These are phyloP conservation scores for Zophobas morio DNA, from an alignment of 1,140 invertebrate species.

Conservation along the genomic window DNA sequence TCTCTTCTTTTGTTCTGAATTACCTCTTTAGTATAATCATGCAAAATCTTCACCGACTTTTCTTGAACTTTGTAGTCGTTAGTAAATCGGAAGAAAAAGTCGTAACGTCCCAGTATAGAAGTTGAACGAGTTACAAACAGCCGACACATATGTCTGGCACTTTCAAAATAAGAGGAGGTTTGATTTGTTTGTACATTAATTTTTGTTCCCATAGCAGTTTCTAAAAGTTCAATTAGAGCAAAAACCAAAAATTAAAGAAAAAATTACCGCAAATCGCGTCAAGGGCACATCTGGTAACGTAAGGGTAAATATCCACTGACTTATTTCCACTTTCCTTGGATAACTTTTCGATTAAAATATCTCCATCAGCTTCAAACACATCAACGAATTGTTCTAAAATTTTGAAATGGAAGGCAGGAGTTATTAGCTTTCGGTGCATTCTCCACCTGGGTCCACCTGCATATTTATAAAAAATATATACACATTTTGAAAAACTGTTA, in stretches of 20 bases:
- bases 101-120: constrained; percentile 53
- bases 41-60: constrained; percentile 74
- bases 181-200: constrained; percentile 79
- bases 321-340: constrained; percentile 68
- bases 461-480: constrained; percentile 7
- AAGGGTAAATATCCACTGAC: constrained; percentile 76
- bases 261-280: constrained; percentile 77
- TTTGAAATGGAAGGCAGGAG: constrained; percentile 88
- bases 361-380: constrained; percentile 79
- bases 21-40: constrained; percentile 74
- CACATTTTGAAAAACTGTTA: background rate
- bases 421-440: constrained; percentile 77
- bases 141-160: constrained; percentile 73
- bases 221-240: constrained; percentile 59
- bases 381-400: constrained; percentile 83
- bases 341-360: constrained; percentile 73
- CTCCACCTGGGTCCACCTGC: constrained; percentile 72
- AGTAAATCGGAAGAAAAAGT: constrained; percentile 51
- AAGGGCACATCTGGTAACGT: constrained; percentile 77
- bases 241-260: constrained; percentile 2
- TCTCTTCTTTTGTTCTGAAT: constrained; percentile 63
- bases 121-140: constrained; percentile 65
- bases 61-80: constrained; percentile 64
- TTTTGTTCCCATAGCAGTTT: constrained; percentile 78
- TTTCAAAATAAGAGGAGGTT: constrained; percentile 81